Percentiles rank a stretch among this genome's conserved stretches.
phyloP scores from a whole-genome alignment of 2,888 invertebrate species.

The Coremacera marginata region DNA sequence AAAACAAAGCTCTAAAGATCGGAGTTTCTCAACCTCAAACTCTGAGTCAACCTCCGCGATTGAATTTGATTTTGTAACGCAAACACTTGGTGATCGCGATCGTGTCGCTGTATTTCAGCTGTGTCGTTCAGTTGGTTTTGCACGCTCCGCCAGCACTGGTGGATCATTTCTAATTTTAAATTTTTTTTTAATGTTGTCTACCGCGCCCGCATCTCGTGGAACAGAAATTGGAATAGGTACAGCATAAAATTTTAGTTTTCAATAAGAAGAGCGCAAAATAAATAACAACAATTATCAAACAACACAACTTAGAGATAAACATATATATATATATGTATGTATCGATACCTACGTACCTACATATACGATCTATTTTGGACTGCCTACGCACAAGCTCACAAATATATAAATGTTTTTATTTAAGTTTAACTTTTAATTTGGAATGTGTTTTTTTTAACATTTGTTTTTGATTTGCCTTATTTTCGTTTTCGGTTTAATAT shows the following conservation, averaged over 20 bases:
- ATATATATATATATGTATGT: constrained; percentile 14
- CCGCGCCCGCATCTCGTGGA: background rate
- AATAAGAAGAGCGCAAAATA: constrained; percentile 10
- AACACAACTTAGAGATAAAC: constrained; percentile 1
- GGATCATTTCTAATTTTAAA: constrained; percentile 38
- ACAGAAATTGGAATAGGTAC: constrained; percentile 6
- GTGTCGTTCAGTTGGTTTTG: constrained; percentile 14
- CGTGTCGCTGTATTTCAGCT: constrained; percentile 11
- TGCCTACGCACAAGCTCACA: background rate
- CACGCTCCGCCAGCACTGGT: constrained; percentile 25
- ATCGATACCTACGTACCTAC: constrained; percentile 20
- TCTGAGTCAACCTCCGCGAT: background rate
- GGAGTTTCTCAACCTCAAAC: background rate
- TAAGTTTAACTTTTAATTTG: constrained; percentile 21
- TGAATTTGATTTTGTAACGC: constrained; percentile 2
- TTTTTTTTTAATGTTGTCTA: constrained; percentile 13
- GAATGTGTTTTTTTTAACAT: constrained; percentile 31
- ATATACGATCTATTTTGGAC: constrained; percentile 21
- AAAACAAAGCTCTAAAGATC: background rate
- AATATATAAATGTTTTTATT: constrained; percentile 9
- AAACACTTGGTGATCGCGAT: background rate
- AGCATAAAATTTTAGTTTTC: constrained; percentile 10
- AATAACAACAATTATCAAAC: constrained; percentile 23
- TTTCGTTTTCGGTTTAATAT: constrained; percentile 27
- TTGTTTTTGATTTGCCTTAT: constrained; percentile 3